Evolutionary conservation across 2,888 invertebrate genomes (phyloP).

Genomic region (Melieria picta): DNA sequence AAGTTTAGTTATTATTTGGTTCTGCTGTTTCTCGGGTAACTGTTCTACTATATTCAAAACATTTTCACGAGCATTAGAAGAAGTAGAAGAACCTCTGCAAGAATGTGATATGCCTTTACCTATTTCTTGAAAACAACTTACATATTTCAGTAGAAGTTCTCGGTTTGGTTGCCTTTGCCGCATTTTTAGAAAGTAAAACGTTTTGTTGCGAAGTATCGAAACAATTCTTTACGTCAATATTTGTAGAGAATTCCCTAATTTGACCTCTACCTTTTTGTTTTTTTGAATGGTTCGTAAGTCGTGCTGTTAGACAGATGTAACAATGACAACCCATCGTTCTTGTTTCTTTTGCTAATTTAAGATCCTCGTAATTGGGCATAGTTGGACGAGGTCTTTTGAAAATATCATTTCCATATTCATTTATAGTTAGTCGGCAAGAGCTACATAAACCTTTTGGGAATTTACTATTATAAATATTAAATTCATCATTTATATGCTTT

Average conservation of each 20-base stretch:
- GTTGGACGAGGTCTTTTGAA: slow-evolving; percentile 21
- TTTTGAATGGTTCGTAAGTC: not conserved
- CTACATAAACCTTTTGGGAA: slow-evolving; percentile 11
- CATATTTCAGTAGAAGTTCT: slow-evolving; percentile 11
- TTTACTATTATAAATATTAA: not conserved
- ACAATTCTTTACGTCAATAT: slow-evolving; percentile 13
- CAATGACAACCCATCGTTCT: not conserved
- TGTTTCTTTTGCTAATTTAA: slow-evolving; percentile 15
- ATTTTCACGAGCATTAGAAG: slow-evolving; percentile 18
- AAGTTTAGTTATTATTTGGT: slow-evolving; percentile 18
- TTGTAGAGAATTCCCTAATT: slow-evolving; percentile 1
- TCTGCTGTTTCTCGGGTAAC: slow-evolving; percentile 24
- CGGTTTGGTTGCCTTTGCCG: not conserved
- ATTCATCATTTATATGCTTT: slow-evolving; percentile 9
- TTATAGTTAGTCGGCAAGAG: slow-evolving; percentile 6
- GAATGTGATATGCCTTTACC: slow-evolving; percentile 17
- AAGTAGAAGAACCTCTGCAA: slow-evolving; percentile 1
- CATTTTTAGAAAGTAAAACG: not conserved
- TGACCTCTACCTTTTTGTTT: slow-evolving; percentile 10
- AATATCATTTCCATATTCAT: slow-evolving; percentile 22
- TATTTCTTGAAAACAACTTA: slow-evolving; percentile 26
- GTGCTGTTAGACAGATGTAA: not conserved
- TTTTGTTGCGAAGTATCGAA: slow-evolving; percentile 5
- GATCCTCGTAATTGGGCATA: slow-evolving; percentile 22
- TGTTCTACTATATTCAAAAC: slow-evolving; percentile 19